Percentiles rank a stretch among this genome's conserved stretches.
Conservation (phyloP, 1,140 invertebrate genomes). For the Cydia fagiglandana region DNA sequence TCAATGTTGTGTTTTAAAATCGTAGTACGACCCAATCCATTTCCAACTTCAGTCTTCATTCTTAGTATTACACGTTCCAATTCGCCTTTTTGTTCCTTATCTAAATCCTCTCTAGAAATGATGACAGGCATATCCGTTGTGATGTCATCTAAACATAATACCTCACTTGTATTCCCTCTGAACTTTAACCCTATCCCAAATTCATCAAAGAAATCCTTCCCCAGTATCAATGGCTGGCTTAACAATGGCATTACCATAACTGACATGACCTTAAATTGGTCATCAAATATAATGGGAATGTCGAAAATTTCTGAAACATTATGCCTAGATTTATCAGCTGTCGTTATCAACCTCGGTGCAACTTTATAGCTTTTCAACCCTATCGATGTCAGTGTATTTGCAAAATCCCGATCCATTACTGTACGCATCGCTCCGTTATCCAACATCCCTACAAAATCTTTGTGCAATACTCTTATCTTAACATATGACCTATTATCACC, state of each 20-base stretch:
- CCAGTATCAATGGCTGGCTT: not conserved
- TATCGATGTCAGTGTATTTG: not conserved
- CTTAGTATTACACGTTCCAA: not conserved
- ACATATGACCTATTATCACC: not conserved
- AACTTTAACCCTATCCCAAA: conserved; percentile 1
- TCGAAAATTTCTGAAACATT: not conserved
- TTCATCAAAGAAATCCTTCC: conserved; percentile 8
- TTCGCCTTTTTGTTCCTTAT: not conserved
- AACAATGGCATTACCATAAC: not conserved
- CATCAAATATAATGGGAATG: not conserved
- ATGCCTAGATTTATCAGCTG: not conserved
- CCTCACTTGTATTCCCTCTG: not conserved
- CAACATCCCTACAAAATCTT: not conserved
- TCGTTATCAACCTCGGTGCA: not conserved
- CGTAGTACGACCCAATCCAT: conserved; percentile 38
- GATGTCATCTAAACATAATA: not conserved
- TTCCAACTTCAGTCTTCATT: not conserved
- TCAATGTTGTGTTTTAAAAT: conserved; percentile 41
- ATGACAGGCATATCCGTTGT: not conserved
- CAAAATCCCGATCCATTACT: not conserved
- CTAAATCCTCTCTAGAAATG: not conserved
- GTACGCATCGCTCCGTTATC: not conserved
- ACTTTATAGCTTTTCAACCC: not conserved
- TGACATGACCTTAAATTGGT: not conserved
- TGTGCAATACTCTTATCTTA: not conserved